Evolutionary conservation across 1,140 invertebrate genomes (phyloP).

Genomic region (Bombus ignitus): DNA sequence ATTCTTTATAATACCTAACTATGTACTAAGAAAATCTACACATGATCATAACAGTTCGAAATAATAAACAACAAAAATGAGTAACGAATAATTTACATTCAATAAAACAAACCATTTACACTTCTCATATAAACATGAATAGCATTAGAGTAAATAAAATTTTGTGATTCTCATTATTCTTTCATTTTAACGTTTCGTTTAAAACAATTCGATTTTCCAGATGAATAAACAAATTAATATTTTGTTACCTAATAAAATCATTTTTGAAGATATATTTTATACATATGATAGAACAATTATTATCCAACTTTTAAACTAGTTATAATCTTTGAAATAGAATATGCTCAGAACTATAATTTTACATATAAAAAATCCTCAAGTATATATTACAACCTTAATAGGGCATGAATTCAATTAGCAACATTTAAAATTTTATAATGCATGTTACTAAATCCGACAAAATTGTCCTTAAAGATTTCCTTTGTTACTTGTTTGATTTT

Average conservation of each 20-base stretch:
- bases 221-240: neutral
- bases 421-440: constrained; percentile 54
- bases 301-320: constrained; percentile 55
- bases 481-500: constrained; percentile 25
- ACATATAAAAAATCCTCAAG: constrained; percentile 68
- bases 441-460: constrained; percentile 50
- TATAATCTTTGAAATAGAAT: constrained; percentile 58
- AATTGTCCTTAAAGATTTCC: constrained; percentile 45
- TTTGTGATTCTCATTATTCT: constrained; percentile 34
- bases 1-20: constrained; percentile 49
- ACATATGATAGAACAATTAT: constrained; percentile 53
- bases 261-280: constrained; percentile 34
- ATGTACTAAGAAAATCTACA: constrained; percentile 54
- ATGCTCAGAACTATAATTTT: constrained; percentile 60
- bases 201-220: constrained; percentile 7
- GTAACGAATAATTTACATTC: constrained; percentile 61
- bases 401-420: constrained; percentile 57
- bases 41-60: constrained; percentile 60
- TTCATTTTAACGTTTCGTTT: constrained; percentile 6
- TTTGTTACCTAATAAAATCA: constrained; percentile 27
- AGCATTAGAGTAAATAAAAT: constrained; percentile 47
- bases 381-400: constrained; percentile 67
- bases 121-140: constrained; percentile 42
- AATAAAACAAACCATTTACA: constrained; percentile 56
- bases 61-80: constrained; percentile 62